Evolutionary conservation across 2,113 vertebrate species (phyloP), one percentile per base, ranked within the genome.

Genomic region (Ophthalmolycus amberensis): DNA sequence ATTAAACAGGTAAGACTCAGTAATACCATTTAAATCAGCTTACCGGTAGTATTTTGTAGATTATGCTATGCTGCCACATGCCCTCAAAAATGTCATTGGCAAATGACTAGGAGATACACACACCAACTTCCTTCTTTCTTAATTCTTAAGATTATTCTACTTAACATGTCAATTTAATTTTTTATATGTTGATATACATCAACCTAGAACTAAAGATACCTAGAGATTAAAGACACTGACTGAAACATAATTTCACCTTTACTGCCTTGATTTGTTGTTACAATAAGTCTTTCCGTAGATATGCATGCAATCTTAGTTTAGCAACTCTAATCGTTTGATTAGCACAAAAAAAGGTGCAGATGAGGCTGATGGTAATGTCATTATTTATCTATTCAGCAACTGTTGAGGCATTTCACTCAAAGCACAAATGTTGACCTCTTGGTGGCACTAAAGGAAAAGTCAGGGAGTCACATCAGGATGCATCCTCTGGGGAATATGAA

Each of bases 1-100:
- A 85, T 90, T 88, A 88, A 82, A 77, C 84, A 90, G 87, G 86
- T 89, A 75, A 85, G 70, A 77, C 71, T 69, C 38, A n/a, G 68
- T 79, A 73, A 83, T 68, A 78, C 68, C 88, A 88, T 89, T 89
- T 89, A 71, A 88, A 84, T 77, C 68, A 78, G 76, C 52, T 77
- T 86, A n/a, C n/a, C n/a, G n/a, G n/a, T n/a, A 73, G 71, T 75
- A 67, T 75, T 54, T 44, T 75, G 82, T 32, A 71, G 82, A 87
- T 84, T 50, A 64, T 65, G 25, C 69, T 32, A 54, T 40, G 58
- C 69, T 52, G 37, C 27, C 34, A 48, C 7, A 52, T 10, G 38
- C 18, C 44, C 40, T 50, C 0, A 0, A 68, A 76, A n/a, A 56
- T 5, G 52, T 56, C 11, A 20, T 9, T 25, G 10, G 58, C 5